Percentiles rank a stretch among this genome's conserved stretches.
These are phyloP conservation scores for Leptopilina myrica DNA, from an alignment of 2,888 invertebrate genomes.

Conservation along the genomic window DNA sequence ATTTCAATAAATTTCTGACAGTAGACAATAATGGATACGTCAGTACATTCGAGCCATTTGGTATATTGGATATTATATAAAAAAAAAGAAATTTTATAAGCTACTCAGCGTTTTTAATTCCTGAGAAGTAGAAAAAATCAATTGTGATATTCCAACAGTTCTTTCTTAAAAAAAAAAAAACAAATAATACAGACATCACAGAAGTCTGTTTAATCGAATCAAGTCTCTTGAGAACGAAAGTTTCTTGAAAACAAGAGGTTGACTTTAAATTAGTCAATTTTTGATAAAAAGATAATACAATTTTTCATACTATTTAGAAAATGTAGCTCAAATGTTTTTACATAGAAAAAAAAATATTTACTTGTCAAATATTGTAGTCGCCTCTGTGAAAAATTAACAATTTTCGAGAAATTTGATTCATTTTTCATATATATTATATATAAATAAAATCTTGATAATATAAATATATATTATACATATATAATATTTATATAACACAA, in stretches of 20 bases:
- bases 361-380: background rate
- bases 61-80: constrained; percentile 37
- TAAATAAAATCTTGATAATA: constrained; percentile 1
- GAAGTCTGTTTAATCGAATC: constrained; percentile 3
- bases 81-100: constrained; percentile 3
- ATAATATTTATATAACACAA: background rate
- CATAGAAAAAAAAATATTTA: background rate
- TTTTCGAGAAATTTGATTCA: constrained; percentile 12
- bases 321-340: constrained; percentile 4
- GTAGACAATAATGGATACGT: constrained; percentile 71
- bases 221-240: constrained; percentile 1
- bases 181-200: background rate
- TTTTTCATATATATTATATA: background rate
- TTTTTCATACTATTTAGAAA: background rate
- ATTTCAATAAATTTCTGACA: constrained; percentile 72
- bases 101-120: constrained; percentile 24
- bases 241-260: background rate
- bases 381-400: background rate
- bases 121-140: constrained; percentile 19
- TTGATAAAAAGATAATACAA: background rate
- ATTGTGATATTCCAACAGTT: constrained; percentile 27
- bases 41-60: constrained; percentile 64
- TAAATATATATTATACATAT: background rate
- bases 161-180: constrained; percentile 3
- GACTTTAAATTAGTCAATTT: constrained; percentile 32